These are phyloP conservation scores for Bombus ignitus DNA, from an alignment of 1,140 invertebrate genomes.

Conservation along the genomic window DNA sequence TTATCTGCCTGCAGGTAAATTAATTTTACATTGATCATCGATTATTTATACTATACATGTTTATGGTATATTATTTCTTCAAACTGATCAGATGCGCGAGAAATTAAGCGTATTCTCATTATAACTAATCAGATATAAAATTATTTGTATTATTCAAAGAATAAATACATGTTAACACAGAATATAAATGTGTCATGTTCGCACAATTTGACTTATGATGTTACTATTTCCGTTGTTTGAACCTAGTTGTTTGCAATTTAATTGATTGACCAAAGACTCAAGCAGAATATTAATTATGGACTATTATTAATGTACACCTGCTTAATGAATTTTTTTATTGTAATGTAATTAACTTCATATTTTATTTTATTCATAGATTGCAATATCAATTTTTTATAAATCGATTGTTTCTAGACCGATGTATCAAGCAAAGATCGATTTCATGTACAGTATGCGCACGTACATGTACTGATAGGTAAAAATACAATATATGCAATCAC, in stretches of 20 bases:
- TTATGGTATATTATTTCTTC: not conserved
- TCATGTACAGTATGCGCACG: not conserved
- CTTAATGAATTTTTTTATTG: no score
- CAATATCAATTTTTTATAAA: no score
- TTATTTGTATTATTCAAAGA: not conserved
- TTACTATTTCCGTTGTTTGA: not conserved
- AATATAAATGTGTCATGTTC: no score
- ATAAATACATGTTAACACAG: no score
- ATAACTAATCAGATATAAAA: conserved; percentile 9
- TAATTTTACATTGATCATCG: not conserved
- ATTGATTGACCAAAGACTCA: not conserved
- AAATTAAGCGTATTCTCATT: not conserved
- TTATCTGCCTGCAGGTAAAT: conserved; percentile 79
- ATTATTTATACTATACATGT: not conserved
- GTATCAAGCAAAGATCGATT: not conserved
- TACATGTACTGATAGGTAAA: not conserved
- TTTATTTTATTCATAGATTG: no score
- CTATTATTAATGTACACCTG: not conserved
- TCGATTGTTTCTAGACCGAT: no score
- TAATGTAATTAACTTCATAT: no score
- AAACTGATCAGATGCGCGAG: not conserved
- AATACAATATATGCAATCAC: not conserved
- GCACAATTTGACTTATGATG: not conserved
- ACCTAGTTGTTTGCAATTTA: not conserved
- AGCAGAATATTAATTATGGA: not conserved